phyloP scores from a whole-genome alignment of 2,888 invertebrate genomes.

The Ditula angustiorana region DNA sequence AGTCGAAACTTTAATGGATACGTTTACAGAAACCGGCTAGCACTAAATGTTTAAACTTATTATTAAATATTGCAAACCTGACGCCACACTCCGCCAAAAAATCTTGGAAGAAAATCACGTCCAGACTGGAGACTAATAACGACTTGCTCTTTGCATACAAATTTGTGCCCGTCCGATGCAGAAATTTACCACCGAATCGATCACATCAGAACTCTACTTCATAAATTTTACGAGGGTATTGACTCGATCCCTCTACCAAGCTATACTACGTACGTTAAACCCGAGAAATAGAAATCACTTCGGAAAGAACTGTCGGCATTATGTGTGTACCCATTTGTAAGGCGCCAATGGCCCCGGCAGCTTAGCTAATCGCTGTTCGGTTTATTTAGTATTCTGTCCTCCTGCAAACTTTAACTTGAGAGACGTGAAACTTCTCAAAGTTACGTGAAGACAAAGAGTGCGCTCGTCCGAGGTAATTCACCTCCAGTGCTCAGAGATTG shows the following conservation, averaged over 20 bases:
- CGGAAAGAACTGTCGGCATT: background rate
- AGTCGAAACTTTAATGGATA: too few relatives aligned
- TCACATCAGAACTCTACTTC: conserved; percentile 7
- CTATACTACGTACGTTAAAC: background rate
- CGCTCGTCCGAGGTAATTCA: conserved; percentile 47
- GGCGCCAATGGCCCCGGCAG: conserved; percentile 10
- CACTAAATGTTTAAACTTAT: background rate
- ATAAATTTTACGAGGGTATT: background rate
- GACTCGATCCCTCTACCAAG: background rate
- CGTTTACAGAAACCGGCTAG: too few relatives aligned
- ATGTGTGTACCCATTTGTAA: background rate
- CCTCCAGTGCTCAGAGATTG: conserved; percentile 48
- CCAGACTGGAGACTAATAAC: conserved; percentile 24
- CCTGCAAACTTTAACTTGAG: conserved; percentile 27
- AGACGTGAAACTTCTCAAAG: conserved; percentile 28
- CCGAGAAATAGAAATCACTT: background rate
- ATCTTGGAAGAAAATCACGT: conserved; percentile 27
- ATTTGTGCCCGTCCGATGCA: conserved; percentile 9
- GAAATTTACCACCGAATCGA: conserved; percentile 16
- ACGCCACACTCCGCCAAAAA: background rate
- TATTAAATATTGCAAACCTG: conserved; percentile 13
- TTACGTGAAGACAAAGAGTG: conserved; percentile 47
- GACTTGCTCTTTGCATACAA: conserved; percentile 31
- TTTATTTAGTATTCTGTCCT: conserved; percentile 38
- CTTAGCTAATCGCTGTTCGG: conserved; percentile 29